Evolutionary conservation across 1,140 invertebrate species (phyloP), one percentile per base, ranked within the genome.

Genomic region (Papilio dardanus): DNA sequence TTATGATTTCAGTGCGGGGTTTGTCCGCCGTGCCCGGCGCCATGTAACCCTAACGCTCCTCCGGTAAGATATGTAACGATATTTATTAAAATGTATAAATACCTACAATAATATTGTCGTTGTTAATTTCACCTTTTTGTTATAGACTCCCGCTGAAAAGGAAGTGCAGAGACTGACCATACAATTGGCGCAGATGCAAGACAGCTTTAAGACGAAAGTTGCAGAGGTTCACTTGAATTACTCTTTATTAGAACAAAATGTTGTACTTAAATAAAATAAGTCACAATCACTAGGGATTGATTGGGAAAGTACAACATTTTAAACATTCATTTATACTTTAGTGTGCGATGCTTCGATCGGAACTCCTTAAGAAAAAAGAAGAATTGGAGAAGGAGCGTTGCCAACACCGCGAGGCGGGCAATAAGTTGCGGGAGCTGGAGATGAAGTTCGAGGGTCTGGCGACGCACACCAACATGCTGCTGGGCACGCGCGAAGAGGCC

Each of bases 401-500:
- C 58, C 86, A 87, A 54, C 88, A 91, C 35, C 83, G 89, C 12
- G 91, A 93, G 68, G 86, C 85, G 0, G 84, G 88, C 46, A 88
- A 88, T 37, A 90, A 88, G 62, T 74, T 93, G n/a, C 79, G 92
- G 6, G 87, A 92, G 19, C 37, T 93, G 16, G 92, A 93, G 76
- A 88, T 93, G 89, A 92, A 86, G 50, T 92, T 89, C 30, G 89
- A 93, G 79, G 90, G 91, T 0, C 74, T 93, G 37, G 77, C 83
- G 1, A 90, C 89, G 0, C 85, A 89, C n/a, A 92, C 90, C 0
- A 92, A 92, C 46, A 90, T 88, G 89, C 62, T 89, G 76, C 30
- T 90, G 65, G 95, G 95, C 24, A 91, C 88, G 16, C 96, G 95
- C 76, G 95, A 96, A 80, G 94, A 95, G 80, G 83, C 95, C 2